phyloP scores from a whole-genome alignment of 2,888 invertebrate species.

The Apamea epomidion region DNA sequence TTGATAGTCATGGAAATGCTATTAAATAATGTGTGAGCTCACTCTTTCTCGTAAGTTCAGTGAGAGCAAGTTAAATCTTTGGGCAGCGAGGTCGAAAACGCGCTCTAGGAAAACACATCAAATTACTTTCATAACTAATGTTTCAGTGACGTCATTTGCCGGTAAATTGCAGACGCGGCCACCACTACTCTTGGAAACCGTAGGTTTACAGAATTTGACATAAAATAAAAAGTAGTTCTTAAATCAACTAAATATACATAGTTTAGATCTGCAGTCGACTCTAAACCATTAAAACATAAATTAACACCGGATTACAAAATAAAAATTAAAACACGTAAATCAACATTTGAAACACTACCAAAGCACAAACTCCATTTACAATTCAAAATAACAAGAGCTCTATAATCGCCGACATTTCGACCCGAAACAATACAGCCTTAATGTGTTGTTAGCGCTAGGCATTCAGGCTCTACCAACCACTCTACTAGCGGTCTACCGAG shows the following conservation, averaged over 20 bases:
- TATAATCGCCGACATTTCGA: neutral
- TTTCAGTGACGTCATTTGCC: neutral
- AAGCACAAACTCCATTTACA: neutral
- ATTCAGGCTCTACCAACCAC: constrained; percentile 34
- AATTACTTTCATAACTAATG: neutral
- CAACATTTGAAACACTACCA: neutral
- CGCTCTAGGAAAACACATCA: neutral
- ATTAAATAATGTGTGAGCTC: neutral
- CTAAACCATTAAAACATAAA: neutral
- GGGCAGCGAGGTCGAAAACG: neutral
- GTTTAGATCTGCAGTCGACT: no score
- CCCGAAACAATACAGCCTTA: constrained; percentile 33
- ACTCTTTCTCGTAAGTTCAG: neutral
- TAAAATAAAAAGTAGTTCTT: neutral
- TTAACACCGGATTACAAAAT: neutral
- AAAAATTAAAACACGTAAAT: neutral
- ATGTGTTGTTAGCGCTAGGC: constrained; percentile 31
- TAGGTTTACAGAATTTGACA: neutral
- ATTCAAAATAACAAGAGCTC: constrained; percentile 4
- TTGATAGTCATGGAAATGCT: neutral
- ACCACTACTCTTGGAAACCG: neutral
- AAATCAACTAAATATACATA: neutral
- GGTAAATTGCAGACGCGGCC: neutral
- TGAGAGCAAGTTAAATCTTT: neutral
- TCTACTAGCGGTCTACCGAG: constrained; percentile 53